Evolutionary conservation across 1,140 invertebrate species (phyloP).

Genomic region (Drosophila kurseongensis): DNA sequence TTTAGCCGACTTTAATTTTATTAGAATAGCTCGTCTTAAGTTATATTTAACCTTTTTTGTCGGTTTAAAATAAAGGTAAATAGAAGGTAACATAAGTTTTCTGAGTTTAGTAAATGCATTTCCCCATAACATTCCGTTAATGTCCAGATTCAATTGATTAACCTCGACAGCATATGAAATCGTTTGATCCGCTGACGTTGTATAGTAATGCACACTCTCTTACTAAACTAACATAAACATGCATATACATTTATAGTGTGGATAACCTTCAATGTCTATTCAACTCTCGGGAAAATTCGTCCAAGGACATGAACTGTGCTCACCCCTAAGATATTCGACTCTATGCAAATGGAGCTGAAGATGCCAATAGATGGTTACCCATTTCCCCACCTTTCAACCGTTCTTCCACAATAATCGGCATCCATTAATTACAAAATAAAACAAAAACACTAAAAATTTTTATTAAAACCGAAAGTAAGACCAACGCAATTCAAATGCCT

Average conservation of each 20-base stretch:
- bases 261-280: conserved; percentile 68
- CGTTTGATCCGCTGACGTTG: conserved; percentile 16
- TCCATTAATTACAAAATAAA: conserved; percentile 12
- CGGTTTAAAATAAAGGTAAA: too few species aligned
- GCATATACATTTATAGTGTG: conserved; percentile 18
- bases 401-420: conserved; percentile 2
- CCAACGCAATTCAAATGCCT: conserved; percentile 45
- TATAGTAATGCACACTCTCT: not conserved
- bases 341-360: conserved; percentile 45
- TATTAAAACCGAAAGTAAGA: conserved; percentile 42
- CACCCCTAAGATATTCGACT: conserved; percentile 6
- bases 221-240: not conserved
- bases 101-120: not conserved
- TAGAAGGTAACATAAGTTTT: too few species aligned
- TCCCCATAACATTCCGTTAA: not conserved
- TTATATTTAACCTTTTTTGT: too few species aligned
- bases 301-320: conserved; percentile 62
- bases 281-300: conserved; percentile 67
- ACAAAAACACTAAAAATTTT: conserved; percentile 36
- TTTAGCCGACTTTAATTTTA: too few species aligned
- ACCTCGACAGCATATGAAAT: not conserved
- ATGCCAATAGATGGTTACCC: conserved; percentile 33
- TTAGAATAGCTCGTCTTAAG: too few species aligned
- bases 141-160: not conserved
- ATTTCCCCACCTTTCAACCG: not conserved